Evolutionary conservation across 2,888 invertebrate species (phyloP).

Genomic region (Lucinisca nassula): DNA sequence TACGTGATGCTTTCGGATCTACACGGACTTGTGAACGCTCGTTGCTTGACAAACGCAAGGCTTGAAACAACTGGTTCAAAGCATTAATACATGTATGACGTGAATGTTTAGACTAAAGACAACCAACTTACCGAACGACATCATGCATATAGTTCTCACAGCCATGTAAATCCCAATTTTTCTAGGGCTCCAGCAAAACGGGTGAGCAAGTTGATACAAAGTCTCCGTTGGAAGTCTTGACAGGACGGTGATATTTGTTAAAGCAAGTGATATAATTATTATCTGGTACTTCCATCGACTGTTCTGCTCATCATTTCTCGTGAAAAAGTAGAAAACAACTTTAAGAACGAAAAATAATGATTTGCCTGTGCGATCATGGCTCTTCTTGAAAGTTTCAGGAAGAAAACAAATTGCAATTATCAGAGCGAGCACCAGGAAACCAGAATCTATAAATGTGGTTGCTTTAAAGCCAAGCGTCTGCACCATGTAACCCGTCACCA

Average conservation of each 20-base stretch:
- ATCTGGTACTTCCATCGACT: slow-evolving; percentile 13
- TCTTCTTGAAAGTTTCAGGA: not conserved
- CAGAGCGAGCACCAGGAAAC: not conserved
- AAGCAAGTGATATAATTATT: not conserved
- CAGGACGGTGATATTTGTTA: not conserved
- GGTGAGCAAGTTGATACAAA: slow-evolving; percentile 40
- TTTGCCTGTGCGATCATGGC: not conserved
- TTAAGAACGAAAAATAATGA: not conserved
- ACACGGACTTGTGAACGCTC: no score
- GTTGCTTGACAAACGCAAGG: no score
- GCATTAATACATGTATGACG: no score
- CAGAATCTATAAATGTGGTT: not conserved
- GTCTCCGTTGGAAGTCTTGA: slow-evolving; percentile 13
- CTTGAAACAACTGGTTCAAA: no score
- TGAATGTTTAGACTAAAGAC: no score
- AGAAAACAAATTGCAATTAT: not conserved
- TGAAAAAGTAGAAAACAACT: not conserved
- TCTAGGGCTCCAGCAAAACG: slow-evolving; percentile 52
- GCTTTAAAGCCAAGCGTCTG: not conserved
- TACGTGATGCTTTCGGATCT: no score
- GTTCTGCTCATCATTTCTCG: not conserved
- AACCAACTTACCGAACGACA: slow-evolving; percentile 1
- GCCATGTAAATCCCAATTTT: slow-evolving; percentile 35
- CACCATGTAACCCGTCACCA: slow-evolving; percentile 33
- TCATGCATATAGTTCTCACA: not conserved